phyloP scores from a whole-genome alignment of 2,113 vertebrate species.

The Patagioenas fasciata region DNA sequence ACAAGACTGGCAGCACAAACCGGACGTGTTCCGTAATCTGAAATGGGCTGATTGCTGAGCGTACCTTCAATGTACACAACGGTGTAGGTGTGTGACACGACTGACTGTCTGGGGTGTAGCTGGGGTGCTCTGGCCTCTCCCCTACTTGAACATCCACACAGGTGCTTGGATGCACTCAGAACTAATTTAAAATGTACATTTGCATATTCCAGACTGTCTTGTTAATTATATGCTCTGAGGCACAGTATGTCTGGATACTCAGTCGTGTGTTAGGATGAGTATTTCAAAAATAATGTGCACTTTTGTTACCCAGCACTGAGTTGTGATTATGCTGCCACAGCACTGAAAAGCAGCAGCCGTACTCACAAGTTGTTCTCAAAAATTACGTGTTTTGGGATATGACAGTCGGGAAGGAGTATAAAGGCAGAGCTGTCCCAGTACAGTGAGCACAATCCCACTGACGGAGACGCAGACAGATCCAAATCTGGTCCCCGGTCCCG shows the following conservation, averaged over 20 bases:
- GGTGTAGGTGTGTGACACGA: background rate
- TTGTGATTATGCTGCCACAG: background rate
- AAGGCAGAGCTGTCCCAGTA: background rate
- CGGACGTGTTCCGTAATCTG: rapidly evolving
- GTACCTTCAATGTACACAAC: rapidly evolving
- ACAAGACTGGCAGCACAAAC: background rate
- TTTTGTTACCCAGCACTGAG: background rate
- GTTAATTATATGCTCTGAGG: background rate
- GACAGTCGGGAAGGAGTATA: rapidly evolving
- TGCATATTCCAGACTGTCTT: background rate
- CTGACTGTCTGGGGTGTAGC: background rate
- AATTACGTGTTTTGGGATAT: rapidly evolving
- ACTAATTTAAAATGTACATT: background rate
- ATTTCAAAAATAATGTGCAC: background rate
- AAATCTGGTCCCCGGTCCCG: background rate
- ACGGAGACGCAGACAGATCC: background rate
- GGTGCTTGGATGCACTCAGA: background rate
- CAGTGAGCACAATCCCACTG: rapidly evolving
- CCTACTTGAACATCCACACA: background rate
- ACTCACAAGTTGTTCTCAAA: rapidly evolving
- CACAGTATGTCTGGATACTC: background rate
- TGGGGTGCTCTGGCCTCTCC: background rate
- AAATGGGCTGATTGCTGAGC: background rate
- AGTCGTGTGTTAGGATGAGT: rapidly evolving
- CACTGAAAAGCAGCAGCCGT: background rate